phyloP scores from a whole-genome alignment of 2,797 vertebrate genomes.

The Pagetopsis macropterus region DNA sequence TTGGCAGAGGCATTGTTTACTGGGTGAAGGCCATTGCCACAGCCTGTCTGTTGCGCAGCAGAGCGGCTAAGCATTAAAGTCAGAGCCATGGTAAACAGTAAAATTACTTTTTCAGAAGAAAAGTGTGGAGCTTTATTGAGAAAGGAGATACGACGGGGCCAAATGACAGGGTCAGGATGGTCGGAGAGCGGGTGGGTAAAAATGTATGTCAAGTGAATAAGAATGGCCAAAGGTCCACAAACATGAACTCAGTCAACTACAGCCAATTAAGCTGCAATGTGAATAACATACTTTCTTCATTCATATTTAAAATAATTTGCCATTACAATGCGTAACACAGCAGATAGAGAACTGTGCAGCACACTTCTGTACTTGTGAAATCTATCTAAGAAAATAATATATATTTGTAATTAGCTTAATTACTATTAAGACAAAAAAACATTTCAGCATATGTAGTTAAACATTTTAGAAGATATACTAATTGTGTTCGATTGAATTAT shows the following conservation, averaged over 20 bases:
- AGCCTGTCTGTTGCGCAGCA: constrained; percentile 55
- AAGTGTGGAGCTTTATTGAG: constrained; percentile 58
- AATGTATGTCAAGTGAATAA: constrained; percentile 81
- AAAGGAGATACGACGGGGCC: constrained; percentile 63
- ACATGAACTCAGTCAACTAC: constrained; percentile 73
- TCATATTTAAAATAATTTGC: constrained; percentile 33
- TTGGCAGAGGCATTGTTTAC: constrained; percentile 74
- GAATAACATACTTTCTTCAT: constrained; percentile 34
- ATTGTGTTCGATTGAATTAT: no score
- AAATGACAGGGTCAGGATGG: constrained; percentile 72
- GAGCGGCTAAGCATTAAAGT: constrained; percentile 57
- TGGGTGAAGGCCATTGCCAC: constrained; percentile 53
- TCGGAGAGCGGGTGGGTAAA: constrained; percentile 65
- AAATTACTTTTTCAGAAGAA: constrained; percentile 58
- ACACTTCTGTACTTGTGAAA: neutral
- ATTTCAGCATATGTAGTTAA: neutral
- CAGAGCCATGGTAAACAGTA: constrained; percentile 77
- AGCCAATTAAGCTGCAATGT: constrained; percentile 24
- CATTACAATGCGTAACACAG: neutral
- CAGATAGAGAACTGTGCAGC: neutral
- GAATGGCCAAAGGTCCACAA: constrained; percentile 65
- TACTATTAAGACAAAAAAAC: no score
- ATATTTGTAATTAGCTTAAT: no score
- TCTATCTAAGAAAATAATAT: neutral
- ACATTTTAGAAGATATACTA: neutral